Evolutionary conservation across 2,797 vertebrate species (phyloP).

Genomic region (Rhinoraja longicauda): DNA sequence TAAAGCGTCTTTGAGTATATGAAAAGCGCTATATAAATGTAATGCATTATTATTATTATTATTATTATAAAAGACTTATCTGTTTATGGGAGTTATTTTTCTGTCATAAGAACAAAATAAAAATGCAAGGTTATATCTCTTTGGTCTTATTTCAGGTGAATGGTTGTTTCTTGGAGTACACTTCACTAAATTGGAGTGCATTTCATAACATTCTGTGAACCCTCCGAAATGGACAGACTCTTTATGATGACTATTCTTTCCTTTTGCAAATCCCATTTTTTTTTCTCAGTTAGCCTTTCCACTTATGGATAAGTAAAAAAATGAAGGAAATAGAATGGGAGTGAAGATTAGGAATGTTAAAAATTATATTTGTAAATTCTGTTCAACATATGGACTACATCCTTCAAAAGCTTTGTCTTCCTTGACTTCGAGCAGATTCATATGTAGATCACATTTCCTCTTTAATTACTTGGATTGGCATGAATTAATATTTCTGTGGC

Average conservation of each 20-base stretch:
- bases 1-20: too few species aligned
- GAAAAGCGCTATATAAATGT: too few species aligned
- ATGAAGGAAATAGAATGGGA: not conserved
- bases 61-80: not conserved
- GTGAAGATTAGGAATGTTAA: not conserved
- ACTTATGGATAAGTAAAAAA: not conserved
- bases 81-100: not conserved
- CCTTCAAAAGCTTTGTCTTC: not conserved
- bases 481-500: conserved; percentile 32
- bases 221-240: not conserved
- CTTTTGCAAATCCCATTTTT: not conserved
- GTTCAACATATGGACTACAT: not conserved
- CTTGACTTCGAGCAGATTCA: not conserved
- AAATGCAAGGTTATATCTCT: not conserved
- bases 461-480: conserved; percentile 35
- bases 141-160: not conserved
- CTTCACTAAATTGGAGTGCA: not conserved
- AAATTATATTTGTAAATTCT: not conserved
- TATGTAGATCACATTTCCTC: conserved; percentile 28
- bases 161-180: not conserved
- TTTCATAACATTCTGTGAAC: not conserved
- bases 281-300: not conserved
- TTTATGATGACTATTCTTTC: not conserved
- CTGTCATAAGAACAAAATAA: not conserved
- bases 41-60: too few species aligned